Evolutionary conservation across 2,113 vertebrate species (phyloP).

Genomic region (Bufo bufo): DNA sequence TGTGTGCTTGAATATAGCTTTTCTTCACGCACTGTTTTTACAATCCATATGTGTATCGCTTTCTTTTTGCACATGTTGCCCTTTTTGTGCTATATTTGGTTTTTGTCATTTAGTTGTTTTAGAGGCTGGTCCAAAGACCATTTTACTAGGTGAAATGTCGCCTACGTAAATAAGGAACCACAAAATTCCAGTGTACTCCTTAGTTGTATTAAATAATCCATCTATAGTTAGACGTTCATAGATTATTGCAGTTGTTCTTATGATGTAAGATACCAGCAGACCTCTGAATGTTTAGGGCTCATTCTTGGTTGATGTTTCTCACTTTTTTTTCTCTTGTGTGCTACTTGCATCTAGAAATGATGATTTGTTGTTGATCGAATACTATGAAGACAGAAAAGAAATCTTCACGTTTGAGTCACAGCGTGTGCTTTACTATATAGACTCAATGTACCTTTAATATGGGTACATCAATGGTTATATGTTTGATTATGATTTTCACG

Average conservation of each 20-base stretch:
- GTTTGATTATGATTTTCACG: no score
- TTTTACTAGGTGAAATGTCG: neutral
- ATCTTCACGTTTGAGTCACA: neutral
- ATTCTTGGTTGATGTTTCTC: no score
- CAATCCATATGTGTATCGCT: neutral
- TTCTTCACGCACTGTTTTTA: neutral
- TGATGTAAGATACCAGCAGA: no score
- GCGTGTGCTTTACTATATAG: neutral
- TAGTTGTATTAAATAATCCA: no score
- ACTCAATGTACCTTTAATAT: no score
- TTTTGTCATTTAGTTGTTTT: neutral
- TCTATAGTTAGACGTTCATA: no score
- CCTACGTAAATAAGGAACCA: neutral
- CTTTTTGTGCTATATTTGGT: neutral
- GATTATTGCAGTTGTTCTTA: no score
- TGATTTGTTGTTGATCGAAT: neutral
- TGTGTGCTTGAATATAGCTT: neutral
- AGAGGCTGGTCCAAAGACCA: neutral
- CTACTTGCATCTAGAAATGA: neutral
- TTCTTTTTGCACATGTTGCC: no score
- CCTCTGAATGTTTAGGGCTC: neutral
- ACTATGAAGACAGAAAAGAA: neutral
- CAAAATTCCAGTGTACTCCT: neutral
- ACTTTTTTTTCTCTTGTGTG: neutral
- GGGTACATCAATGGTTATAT: no score